Percentiles rank a stretch among this genome's conserved stretches.
These are phyloP conservation scores for Cryptus armator DNA, from an alignment of 2,888 invertebrate species.

Conservation along the genomic window DNA sequence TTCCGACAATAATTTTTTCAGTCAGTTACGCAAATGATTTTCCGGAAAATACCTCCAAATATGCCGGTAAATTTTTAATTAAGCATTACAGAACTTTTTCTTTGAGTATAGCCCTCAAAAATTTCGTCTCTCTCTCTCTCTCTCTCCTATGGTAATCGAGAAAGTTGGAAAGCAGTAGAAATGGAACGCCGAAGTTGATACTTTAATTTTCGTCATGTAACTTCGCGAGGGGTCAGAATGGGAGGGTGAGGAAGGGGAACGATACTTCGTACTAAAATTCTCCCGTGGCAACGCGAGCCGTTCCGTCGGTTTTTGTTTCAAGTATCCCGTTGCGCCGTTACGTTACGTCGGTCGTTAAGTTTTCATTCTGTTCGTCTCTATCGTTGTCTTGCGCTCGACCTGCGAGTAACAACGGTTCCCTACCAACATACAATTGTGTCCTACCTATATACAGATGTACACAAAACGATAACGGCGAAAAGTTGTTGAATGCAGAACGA, in stretches of 20 bases:
- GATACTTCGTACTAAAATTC: conserved; percentile 37
- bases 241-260: not conserved
- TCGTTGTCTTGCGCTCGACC: conserved; percentile 2
- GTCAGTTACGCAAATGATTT: too few species aligned
- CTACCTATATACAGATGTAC: conserved; percentile 40
- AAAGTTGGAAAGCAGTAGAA: not conserved
- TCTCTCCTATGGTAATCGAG: not conserved
- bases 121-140: not conserved
- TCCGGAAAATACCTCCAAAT: too few species aligned
- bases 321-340: conserved; percentile 28
- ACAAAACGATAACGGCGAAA: conserved; percentile 66
- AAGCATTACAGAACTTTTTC: not conserved
- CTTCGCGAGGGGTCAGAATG: not conserved
- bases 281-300: conserved; percentile 10
- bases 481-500: conserved; percentile 69
- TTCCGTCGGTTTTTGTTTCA: not conserved
- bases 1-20: too few species aligned
- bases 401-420: conserved; percentile 19
- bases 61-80: not conserved
- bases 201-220: not conserved
- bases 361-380: conserved; percentile 20
- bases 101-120: not conserved
- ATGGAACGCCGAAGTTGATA: not conserved
- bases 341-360: conserved; percentile 52
- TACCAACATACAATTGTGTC: conserved; percentile 12